phyloP scores from a whole-genome alignment of 2,888 invertebrate species.

The Caenorhabditis sp. region DNA sequence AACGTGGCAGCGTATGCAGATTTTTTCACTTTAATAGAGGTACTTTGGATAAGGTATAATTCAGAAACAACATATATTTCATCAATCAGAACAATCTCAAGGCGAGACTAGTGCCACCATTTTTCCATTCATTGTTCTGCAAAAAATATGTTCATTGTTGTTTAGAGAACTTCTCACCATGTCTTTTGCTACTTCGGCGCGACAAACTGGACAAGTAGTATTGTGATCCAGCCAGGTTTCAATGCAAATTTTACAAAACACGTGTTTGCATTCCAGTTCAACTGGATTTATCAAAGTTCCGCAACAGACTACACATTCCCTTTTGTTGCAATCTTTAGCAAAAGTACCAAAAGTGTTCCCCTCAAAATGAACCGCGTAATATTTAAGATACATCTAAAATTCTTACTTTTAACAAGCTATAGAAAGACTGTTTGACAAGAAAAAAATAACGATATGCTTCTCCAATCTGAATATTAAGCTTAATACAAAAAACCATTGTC shows the following conservation, averaged over 20 bases:
- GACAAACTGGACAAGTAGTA: constrained; percentile 78
- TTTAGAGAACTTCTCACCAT: constrained; percentile 40
- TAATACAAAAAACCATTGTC: too few species aligned
- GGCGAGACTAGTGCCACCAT: constrained; percentile 53
- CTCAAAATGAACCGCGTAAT: background rate
- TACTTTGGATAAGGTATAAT: too few species aligned
- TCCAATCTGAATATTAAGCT: constrained; percentile 43
- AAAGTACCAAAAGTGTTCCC: background rate
- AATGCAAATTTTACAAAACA: constrained; percentile 78
- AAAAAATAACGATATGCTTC: constrained; percentile 40
- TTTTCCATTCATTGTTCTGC: constrained; percentile 61
- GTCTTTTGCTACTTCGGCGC: constrained; percentile 64
- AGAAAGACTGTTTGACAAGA: constrained; percentile 18
- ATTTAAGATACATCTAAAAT: too few species aligned
- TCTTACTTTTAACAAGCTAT: constrained; percentile 21
- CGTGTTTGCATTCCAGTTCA: constrained; percentile 74
- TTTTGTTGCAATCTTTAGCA: constrained; percentile 1
- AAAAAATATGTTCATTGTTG: background rate
- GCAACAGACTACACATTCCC: constrained; percentile 46
- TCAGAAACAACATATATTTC: too few species aligned
- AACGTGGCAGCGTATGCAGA: too few species aligned
- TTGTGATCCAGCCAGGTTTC: constrained; percentile 78
- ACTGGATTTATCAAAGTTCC: too few species aligned
- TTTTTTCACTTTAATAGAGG: too few species aligned
- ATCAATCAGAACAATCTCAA: constrained; percentile 37